Conservation (phyloP, 2,797 vertebrate species). For the Crax fasciolata region DNA sequence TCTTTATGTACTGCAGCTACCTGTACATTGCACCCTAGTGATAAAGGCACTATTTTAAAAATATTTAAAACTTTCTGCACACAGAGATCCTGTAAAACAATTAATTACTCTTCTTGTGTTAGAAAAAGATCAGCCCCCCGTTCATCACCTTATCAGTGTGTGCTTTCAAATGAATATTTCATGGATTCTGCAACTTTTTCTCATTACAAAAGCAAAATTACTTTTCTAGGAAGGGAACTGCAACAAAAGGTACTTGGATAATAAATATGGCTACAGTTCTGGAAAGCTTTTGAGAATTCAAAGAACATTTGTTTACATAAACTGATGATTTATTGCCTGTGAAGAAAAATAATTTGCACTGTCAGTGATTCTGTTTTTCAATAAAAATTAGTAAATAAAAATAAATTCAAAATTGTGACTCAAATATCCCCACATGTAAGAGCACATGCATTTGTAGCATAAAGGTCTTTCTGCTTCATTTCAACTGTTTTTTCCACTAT, state of each 20-base stretch:
- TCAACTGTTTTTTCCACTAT: not conserved
- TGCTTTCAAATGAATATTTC: conserved; percentile 42
- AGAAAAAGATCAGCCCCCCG: not conserved
- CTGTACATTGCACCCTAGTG: not conserved
- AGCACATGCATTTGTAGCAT: not conserved
- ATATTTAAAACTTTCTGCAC: conserved; percentile 43
- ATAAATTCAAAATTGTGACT: not conserved
- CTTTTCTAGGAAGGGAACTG: conserved; percentile 9
- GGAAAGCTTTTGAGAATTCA: conserved; percentile 56
- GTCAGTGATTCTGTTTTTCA: conserved; percentile 58
- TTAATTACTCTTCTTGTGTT: not conserved
- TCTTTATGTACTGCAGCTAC: not conserved
- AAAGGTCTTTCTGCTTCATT: conserved; percentile 2
- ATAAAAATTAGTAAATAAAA: conserved; percentile 77
- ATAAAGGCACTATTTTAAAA: conserved; percentile 30
- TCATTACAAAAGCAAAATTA: conserved; percentile 64
- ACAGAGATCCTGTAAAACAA: conserved; percentile 60
- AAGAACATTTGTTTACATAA: conserved; percentile 53
- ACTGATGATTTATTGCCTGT: conserved; percentile 56
- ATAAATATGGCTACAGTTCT: conserved; percentile 32
- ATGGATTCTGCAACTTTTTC: conserved; percentile 28
- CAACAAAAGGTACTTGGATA: conserved; percentile 43
- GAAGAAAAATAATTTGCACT: conserved; percentile 58
- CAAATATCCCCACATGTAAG: not conserved
- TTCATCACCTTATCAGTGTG: conserved; percentile 5